phyloP scores from a whole-genome alignment of 1,140 invertebrate genomes.

The Ceratoteleas bidentatus region DNA sequence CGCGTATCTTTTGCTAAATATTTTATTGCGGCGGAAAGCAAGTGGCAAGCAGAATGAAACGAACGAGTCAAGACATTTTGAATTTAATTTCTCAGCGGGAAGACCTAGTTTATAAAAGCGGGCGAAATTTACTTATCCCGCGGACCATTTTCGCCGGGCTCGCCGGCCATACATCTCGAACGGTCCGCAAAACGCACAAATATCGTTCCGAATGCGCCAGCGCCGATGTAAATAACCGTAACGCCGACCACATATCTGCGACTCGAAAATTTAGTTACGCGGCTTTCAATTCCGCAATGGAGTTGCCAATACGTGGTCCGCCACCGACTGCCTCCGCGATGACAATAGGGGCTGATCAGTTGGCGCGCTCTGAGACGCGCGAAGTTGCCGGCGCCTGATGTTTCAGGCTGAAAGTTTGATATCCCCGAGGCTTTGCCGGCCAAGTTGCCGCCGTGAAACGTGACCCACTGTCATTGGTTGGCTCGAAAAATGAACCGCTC shows the following conservation, averaged over 20 bases:
- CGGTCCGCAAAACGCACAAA: slow-evolving; percentile 32
- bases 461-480: slow-evolving; percentile 65
- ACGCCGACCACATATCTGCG: slow-evolving; percentile 42
- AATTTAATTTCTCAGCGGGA: slow-evolving; percentile 32
- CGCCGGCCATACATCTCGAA: slow-evolving; percentile 21
- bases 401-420: slow-evolving; percentile 72
- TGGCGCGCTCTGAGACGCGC: slow-evolving; percentile 53
- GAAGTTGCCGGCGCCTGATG: slow-evolving; percentile 67
- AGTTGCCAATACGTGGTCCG: slow-evolving; percentile 50
- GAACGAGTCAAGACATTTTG: slow-evolving; percentile 9
- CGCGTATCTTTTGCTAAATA: slow-evolving; percentile 1
- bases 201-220: slow-evolving; percentile 20
- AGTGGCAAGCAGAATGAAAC: slow-evolving; percentile 1
- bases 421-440: slow-evolving; percentile 68
- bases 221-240: slow-evolving; percentile 47
- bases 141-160: slow-evolving; percentile 13
- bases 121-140: slow-evolving; percentile 19
- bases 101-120: slow-evolving; percentile 33
- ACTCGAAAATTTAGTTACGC: slow-evolving; percentile 60
- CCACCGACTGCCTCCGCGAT: slow-evolving; percentile 40
- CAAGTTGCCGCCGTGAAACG: slow-evolving; percentile 62
- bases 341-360: slow-evolving; percentile 75
- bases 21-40: slow-evolving; percentile 11
- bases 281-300: slow-evolving; percentile 65
- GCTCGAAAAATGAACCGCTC: slow-evolving; percentile 48